Base-by-base conservation (phyloP, 2,797 vertebrate species). In the Austrolebias charrua region DNA sequence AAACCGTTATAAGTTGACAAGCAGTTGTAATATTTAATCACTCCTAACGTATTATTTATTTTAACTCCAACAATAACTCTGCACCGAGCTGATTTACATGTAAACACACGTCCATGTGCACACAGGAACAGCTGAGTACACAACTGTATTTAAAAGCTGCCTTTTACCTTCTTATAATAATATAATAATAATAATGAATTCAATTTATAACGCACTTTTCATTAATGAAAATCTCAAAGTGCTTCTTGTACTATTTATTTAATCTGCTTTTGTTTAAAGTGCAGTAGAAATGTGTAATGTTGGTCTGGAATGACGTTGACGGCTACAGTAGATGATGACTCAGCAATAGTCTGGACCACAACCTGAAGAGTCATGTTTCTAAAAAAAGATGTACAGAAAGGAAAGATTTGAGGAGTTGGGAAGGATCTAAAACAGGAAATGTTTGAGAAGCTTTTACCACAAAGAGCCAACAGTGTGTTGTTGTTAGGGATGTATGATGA, bases 111-210 rank as follows among this genome's bases (percentile, higher is more conserved):
- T 38, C 45, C 70, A 52, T 81, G 55, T 80, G 63, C 70, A 67
- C 62, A 66, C 35, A 69, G 64, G 68, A 82, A 66, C 87, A 90
- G 90, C 90, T 89, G 88, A 86, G 81, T 55, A 89, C 85, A 89
- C 60, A 14, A 38, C 68, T 61, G 71, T 80, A 80, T 56, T 54
- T 60, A 63, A 12, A 43, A 52, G 45, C 58, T 61, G 38, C 55
- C 44, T 43, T 19, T 12, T 47, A 29, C 42, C 44, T 63, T 55
- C n/a, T n/a, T n/a, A n/a, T n/a, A n/a, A n/a, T n/a, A n/a, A n/a
- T n/a, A n/a, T n/a, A n/a, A n/a, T n/a, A n/a, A n/a, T n/a, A n/a
- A n/a, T n/a, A n/a, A n/a, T n/a, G n/a, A n/a, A n/a, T n/a, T n/a
- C n/a, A n/a, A n/a, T n/a, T n/a, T n/a, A n/a, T n/a, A n/a, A n/a